Evolutionary conservation across 2,797 vertebrate genomes (phyloP), one percentile per base, ranked within the genome.

Genomic region (Falco novaeseelandiae): DNA sequence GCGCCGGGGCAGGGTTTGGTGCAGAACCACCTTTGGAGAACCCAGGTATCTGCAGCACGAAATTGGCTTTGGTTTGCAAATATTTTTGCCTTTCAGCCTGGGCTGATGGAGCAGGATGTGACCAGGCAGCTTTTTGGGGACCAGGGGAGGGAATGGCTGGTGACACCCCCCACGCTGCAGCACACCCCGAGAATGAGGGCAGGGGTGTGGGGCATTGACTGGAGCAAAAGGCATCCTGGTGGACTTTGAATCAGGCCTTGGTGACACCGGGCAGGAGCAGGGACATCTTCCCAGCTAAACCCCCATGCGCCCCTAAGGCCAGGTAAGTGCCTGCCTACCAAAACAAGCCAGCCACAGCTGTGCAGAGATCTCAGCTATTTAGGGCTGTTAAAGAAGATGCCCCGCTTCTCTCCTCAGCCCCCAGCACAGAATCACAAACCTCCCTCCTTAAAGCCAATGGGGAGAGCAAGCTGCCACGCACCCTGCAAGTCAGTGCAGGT

Each of bases 291-390:
- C 63, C 93, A 58, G 46, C 76, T 80, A 77, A 89, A 4, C 9
- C 78, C 72, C 49, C 1, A 1, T 54, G 73, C 1, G 0, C 71
- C 80, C 51, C 67, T 73, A 40, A 70, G 88, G 86, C 77, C 86
- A 89, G 96, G 93, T 96, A 93, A 93, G 95, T 92, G 88, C 78
- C 42, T 89, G 86, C 72, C 72, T 42, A 17, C 78, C 36, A 18
- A 77, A 89, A 72, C 4, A 27, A 72, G 30, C 21, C 76, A 79
- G 42, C 52, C 80, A 13, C 30, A 76, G 49, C 49, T 36, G 14
- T 30, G 54, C 69, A 83, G 87, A 40, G 29, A 54, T 25, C 63
- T 89, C 15, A 29, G 49, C 18, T 44, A 13, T 46, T 48, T 15
- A 71, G 36, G 61, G 69, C 49, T 72, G 6, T n/a, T 65, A 29